phyloP scores from a whole-genome alignment of 2,797 vertebrate genomes.

The Selene dorsalis region DNA sequence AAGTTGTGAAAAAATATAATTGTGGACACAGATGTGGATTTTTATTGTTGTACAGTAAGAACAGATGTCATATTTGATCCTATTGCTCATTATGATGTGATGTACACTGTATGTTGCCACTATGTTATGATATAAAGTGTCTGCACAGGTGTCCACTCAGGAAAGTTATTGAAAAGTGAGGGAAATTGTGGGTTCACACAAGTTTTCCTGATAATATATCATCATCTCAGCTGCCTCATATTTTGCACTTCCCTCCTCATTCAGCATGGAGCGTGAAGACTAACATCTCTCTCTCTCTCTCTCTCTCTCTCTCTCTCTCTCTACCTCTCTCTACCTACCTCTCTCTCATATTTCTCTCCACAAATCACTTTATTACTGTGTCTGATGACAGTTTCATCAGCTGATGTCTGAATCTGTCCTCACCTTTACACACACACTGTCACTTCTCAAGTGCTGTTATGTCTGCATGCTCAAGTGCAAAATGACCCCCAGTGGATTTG shows the following conservation, averaged over 20 bases:
- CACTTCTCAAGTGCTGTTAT: slow-evolving; percentile 67
- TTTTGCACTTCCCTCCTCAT: slow-evolving; percentile 16
- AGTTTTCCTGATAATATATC: slow-evolving; percentile 4
- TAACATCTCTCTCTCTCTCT: slow-evolving; percentile 34
- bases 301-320: not conserved
- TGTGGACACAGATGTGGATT: no score
- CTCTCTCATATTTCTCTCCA: slow-evolving; percentile 44
- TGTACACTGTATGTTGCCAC: no score
- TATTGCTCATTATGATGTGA: not conserved
- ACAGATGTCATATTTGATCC: not conserved
- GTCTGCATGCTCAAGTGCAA: slow-evolving; percentile 55
- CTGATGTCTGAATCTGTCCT: slow-evolving; percentile 47
- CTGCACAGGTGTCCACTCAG: not conserved
- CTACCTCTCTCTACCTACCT: no score
- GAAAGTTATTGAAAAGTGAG: slow-evolving; percentile 4
- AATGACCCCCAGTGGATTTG: slow-evolving; percentile 61
- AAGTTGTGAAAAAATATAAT: not conserved
- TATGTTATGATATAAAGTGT: not conserved
- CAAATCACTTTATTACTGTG: slow-evolving; percentile 58
- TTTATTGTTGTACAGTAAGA: not conserved
- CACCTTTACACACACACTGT: slow-evolving; percentile 61
- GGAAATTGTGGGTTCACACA: slow-evolving; percentile 40
- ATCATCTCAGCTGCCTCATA: slow-evolving; percentile 14
- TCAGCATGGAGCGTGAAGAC: not conserved
- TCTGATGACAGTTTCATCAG: slow-evolving; percentile 65